Evolutionary conservation across 2,113 vertebrate genomes (phyloP).

Genomic region (Acrocephalus arundinaceus): DNA sequence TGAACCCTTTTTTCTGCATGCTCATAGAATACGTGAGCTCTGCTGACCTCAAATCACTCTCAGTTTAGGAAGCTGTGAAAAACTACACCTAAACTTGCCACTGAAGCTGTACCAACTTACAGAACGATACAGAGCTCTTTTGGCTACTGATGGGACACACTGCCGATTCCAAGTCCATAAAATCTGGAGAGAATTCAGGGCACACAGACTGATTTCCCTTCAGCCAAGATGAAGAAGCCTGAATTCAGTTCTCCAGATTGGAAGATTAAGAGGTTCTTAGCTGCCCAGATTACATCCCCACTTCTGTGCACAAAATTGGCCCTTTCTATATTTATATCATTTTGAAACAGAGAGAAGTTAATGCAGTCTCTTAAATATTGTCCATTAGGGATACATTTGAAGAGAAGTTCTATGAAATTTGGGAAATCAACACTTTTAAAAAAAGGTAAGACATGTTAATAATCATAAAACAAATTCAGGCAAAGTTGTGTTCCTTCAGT

Average conservation of each 20-base stretch:
- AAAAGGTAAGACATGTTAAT: neutral
- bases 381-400: neutral
- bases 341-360: neutral
- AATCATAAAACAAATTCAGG: neutral
- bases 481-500: neutral
- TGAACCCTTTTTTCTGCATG: neutral
- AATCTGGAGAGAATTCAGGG: slow-evolving; percentile 35
- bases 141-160: neutral
- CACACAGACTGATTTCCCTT: neutral
- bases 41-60: neutral
- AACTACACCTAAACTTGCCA: neutral
- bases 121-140: neutral
- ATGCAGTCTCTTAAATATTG: neutral
- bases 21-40: neutral
- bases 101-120: neutral
- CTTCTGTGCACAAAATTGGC: neutral
- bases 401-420: neutral
- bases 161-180: neutral
- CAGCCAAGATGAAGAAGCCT: slow-evolving; percentile 14
- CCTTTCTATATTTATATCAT: neutral
- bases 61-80: neutral
- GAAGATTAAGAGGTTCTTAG: slow-evolving; percentile 39
- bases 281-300: slow-evolving; percentile 35
- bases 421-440: neutral
- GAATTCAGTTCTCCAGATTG: slow-evolving; percentile 9